Base-by-base conservation (phyloP, 2,797 vertebrate genomes). In the Artibeus lituratus region DNA sequence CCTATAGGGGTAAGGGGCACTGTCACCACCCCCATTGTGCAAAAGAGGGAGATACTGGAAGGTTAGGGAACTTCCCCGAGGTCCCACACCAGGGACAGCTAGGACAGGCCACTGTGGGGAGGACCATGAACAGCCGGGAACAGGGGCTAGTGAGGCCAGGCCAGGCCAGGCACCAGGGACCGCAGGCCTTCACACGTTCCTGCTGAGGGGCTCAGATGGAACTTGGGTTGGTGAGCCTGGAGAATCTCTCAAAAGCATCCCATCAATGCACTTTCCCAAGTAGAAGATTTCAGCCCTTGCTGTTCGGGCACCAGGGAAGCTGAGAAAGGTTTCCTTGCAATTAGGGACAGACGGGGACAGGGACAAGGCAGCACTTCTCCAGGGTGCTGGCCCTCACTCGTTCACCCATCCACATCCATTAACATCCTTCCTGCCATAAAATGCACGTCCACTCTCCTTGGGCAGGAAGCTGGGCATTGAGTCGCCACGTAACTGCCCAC, bases 181-280 rank as follows among this genome's bases (percentile, higher is more conserved):
- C 77, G 7, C 32, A 2, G 10, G 32, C 3, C 1, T 14, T 86
- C 49, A 4, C 86, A 15, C 4, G 0, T 32, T 21, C 49, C 78
- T 74, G 84, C 91, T 0, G 16, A 95, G 57, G 78, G 89, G 57
- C 87, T 93, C 44, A 49, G 37, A 10, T 59, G 80, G 84, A 67
- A 47, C 78, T 84, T 39, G 73, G 84, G 96, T 70, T 90, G 90
- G 92, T 91, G 91, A 95, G 89, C 94, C 94, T 95, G 96, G 95
- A 92, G 89, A 91, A 94, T 86, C 94, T 96, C 97, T 95, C 87
- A 94, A 95, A 97, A 95, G 91, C 87, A 82, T 88, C 95, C 95
- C 87, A 96, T 90, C 77, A 96, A 94, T 92, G 92, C n/a, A 3
- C 87, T 86, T 97, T 94, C 90, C 94, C 80, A 49, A 90, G 89